phyloP scores from a whole-genome alignment of 2,797 vertebrate species.

The Taenioides sp. region DNA sequence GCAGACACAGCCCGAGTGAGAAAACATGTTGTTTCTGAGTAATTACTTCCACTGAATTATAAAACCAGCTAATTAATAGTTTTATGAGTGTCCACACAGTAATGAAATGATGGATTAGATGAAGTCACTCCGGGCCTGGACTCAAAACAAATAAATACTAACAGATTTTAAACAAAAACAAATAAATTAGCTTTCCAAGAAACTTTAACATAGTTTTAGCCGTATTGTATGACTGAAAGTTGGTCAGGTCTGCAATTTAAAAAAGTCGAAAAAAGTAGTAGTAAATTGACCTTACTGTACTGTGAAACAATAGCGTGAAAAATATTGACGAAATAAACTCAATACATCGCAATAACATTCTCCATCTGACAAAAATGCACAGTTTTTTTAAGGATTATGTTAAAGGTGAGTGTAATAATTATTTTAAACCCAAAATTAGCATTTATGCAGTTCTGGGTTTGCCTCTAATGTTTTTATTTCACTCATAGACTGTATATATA shows the following conservation, averaged over 20 bases:
- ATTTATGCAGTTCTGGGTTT: too few relatives aligned
- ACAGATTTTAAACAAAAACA: conserved; percentile 10
- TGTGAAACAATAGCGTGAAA: too few relatives aligned
- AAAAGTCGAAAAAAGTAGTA: too few relatives aligned
- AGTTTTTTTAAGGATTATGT: too few relatives aligned
- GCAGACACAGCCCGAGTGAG: conserved; percentile 55
- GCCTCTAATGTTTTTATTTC: too few relatives aligned
- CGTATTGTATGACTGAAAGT: not conserved
- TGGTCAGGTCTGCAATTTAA: not conserved
- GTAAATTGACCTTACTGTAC: not conserved
- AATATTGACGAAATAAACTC: too few relatives aligned
- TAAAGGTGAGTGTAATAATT: too few relatives aligned
- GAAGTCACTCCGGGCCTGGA: conserved; percentile 16
- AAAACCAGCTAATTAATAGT: conserved; percentile 73
- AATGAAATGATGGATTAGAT: conserved; percentile 59
- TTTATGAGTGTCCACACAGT: conserved; percentile 52
- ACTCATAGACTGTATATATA: too few relatives aligned
- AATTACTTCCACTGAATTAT: conserved; percentile 73
- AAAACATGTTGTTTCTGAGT: conserved; percentile 55
- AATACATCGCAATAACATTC: too few relatives aligned
- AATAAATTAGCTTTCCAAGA: conserved; percentile 8
- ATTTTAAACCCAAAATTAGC: too few relatives aligned
- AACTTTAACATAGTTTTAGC: not conserved
- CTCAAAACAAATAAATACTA: conserved; percentile 20
- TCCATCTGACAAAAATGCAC: too few relatives aligned